Evolutionary conservation across 2,797 vertebrate species (phyloP).

Genomic region (Bradypodion pumilum): DNA sequence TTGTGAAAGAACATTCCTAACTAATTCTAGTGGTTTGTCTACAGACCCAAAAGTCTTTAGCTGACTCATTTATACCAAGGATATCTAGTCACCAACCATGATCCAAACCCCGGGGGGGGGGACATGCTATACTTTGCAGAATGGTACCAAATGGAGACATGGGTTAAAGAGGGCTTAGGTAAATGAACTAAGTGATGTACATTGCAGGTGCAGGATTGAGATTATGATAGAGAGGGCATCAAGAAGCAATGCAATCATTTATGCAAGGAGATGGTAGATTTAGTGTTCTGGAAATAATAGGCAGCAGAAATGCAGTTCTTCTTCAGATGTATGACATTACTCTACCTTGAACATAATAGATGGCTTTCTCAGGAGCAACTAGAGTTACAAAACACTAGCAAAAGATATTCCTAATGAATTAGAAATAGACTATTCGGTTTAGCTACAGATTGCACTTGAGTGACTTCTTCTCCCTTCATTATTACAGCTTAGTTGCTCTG

Average conservation of each 20-base stretch:
- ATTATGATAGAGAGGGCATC: too few species aligned
- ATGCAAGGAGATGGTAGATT: too few species aligned
- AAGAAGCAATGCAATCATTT: too few species aligned
- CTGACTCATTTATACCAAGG: not conserved
- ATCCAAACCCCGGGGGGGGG: not conserved
- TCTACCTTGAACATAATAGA: slow-evolving; percentile 26
- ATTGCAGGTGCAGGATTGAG: not conserved
- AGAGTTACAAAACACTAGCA: slow-evolving; percentile 22
- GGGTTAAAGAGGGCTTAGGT: not conserved
- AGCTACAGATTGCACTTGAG: not conserved
- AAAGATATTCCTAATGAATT: not conserved
- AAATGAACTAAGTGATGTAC: not conserved
- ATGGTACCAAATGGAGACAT: not conserved
- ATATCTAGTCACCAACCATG: not conserved
- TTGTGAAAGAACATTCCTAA: not conserved
- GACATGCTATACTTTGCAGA: not conserved
- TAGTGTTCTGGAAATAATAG: too few species aligned
- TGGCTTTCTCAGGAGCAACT: not conserved
- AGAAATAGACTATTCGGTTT: not conserved
- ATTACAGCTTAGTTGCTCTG: not conserved
- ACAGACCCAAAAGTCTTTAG: not conserved
- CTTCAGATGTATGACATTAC: slow-evolving; percentile 16
- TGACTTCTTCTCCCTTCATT: not conserved
- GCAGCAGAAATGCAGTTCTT: not conserved
- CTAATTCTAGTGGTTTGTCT: not conserved